Percentiles rank a stretch among this genome's conserved stretches.
These are phyloP conservation scores for Chaetogeoica ovagalla DNA, from an alignment of 2,888 invertebrate genomes.

Conservation along the genomic window DNA sequence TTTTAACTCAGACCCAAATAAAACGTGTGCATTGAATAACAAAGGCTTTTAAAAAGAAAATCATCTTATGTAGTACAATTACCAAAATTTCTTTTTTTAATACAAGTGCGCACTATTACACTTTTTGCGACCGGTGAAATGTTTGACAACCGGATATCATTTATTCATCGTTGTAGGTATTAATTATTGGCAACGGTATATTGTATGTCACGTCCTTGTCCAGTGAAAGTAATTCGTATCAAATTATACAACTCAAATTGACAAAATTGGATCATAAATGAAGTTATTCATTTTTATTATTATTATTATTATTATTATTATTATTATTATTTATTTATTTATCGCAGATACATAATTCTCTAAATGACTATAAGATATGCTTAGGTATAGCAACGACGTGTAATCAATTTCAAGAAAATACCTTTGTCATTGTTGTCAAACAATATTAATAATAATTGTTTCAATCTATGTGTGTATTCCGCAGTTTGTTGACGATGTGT, in stretches of 20 bases:
- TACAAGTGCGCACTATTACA: neutral
- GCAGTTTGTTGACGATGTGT: neutral
- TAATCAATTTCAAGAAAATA: constrained; percentile 10
- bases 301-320: no score
- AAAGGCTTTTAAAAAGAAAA: no score
- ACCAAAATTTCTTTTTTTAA: constrained; percentile 10
- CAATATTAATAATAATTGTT: constrained; percentile 12
- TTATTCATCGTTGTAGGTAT: constrained; percentile 16
- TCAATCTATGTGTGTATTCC: no score
- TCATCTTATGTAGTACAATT: no score
- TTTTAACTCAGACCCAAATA: no score
- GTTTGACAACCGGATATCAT: constrained; percentile 17
- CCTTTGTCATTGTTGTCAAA: constrained; percentile 1
- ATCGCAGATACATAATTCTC: neutral
- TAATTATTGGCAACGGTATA: constrained; percentile 40
- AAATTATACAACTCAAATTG: constrained; percentile 40
- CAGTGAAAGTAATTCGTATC: constrained; percentile 41
- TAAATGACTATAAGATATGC: neutral
- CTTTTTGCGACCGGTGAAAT: constrained; percentile 17
- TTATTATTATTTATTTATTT: constrained; percentile 1
- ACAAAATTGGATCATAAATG: constrained; percentile 1
- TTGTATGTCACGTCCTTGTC: constrained; percentile 23
- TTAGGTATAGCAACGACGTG: neutral
- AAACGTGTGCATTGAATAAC: no score
- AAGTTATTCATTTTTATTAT: neutral